Conservation (phyloP, 2,888 invertebrate genomes). For the Drosophila prolongata region DNA sequence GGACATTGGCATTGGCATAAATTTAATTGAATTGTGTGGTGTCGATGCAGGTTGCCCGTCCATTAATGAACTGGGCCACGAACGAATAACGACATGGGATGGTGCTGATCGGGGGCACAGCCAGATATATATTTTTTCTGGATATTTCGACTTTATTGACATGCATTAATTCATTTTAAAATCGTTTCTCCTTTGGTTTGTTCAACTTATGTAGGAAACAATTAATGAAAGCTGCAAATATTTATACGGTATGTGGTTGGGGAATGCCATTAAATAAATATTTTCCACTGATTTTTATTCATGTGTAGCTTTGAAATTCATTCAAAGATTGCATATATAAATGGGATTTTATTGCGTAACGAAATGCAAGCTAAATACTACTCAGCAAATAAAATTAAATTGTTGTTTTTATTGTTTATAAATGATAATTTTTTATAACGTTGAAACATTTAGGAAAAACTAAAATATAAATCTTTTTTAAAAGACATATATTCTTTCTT, state of each 20-base stretch:
- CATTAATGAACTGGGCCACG: conserved; percentile 46
- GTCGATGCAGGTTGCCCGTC: conserved; percentile 25
- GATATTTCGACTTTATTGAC: not conserved
- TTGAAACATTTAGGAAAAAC: too few relatives aligned
- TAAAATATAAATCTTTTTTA: too few relatives aligned
- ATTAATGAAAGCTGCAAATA: conserved; percentile 17
- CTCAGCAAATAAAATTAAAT: too few relatives aligned
- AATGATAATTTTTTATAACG: too few relatives aligned
- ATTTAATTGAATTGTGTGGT: conserved; percentile 67
- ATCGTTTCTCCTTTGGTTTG: conserved; percentile 16
- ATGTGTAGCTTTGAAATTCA: not conserved
- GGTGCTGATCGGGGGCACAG: not conserved
- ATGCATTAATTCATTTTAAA: conserved; percentile 15
- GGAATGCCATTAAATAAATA: conserved; percentile 12
- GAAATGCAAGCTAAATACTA: not conserved
- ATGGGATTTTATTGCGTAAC: not conserved
- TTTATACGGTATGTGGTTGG: conserved; percentile 2
- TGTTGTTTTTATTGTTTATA: too few relatives aligned
- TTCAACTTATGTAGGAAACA: conserved; percentile 10
- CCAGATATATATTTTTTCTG: conserved; percentile 15
- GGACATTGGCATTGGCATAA: conserved; percentile 66
- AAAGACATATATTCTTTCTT: too few relatives aligned
- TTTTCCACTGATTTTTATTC: conserved; percentile 1
- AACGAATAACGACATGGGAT: conserved; percentile 8
- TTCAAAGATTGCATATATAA: not conserved